Base-by-base conservation (phyloP, 2,113 vertebrate species). In the Prunella himalayana region DNA sequence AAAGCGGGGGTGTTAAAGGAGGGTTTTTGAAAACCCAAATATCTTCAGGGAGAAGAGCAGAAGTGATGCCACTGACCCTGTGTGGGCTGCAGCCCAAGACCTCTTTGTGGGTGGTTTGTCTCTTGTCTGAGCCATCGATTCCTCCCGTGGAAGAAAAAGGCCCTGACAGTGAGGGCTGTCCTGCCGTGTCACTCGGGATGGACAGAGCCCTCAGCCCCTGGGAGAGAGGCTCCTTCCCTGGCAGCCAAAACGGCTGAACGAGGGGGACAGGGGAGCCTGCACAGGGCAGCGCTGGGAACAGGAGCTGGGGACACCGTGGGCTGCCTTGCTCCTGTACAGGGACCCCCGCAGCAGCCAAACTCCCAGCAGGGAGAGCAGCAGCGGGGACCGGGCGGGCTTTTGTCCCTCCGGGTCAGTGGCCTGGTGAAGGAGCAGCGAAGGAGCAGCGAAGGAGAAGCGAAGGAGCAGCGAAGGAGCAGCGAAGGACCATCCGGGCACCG, bases 1-100 rank as follows among this genome's bases (percentile, higher is more conserved):
- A 60, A 33, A 66, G 30, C 0, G 0, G 7, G 2, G 3, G 0
- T 2, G 4, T 54, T 39, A 51, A 45, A 70, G 24, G 19, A 60
- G 13, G 11, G 1, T 0, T n/a, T 54, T 37, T 35, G 11, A 18
- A 61, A 77, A 21, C 21, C 42, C 65, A 23, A 19, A 51, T 20
- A 3, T 35, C n/a, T 53, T 12, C 77, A 61, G 11, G 20, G 19
- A 9, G 18, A 31, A 15, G 65, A 87, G 37, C 60, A 60, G 60
- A 66, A 73, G 39, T 27, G 30, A 44, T 59, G 47, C 42, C 63
- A n/a, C 20, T 15, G 33, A 72, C 72, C 60, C 41, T 13, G 3
- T n/a, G 83, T 1, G 21, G 71, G 23, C 70, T 61, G 53, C 63
- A 88, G 70, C 70, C 75, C 92, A 18, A 25, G 45, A 41, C 16